Percentiles rank a stretch among this genome's conserved stretches.
phyloP scores from a whole-genome alignment of 2,797 vertebrate species.

The Micrastur ruficollis region DNA sequence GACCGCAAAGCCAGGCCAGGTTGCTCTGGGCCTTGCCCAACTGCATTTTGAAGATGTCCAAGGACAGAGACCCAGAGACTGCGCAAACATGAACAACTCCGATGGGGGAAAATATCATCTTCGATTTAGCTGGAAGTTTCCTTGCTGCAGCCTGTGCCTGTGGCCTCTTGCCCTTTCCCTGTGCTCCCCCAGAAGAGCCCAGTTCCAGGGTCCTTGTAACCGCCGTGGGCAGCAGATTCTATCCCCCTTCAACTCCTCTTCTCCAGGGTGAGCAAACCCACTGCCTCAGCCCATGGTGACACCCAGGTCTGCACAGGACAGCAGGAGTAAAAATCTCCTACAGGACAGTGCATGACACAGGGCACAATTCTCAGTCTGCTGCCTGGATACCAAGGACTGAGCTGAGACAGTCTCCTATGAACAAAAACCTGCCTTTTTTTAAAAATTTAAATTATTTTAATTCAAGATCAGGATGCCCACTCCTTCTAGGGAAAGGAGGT shows the following conservation, averaged over 20 bases:
- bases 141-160: background rate
- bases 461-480: background rate
- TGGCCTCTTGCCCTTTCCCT: background rate
- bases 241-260: background rate
- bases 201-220: background rate
- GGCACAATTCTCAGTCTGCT: background rate
- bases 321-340: background rate
- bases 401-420: background rate
- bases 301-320: background rate
- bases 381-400: background rate
- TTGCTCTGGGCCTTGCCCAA: background rate
- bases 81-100: background rate
- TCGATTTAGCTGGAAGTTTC: background rate
- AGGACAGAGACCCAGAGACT: background rate
- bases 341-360: background rate
- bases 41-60: background rate
- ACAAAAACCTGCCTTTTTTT: background rate
- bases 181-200: background rate
- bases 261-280: background rate
- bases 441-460: background rate
- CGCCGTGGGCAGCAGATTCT: rapidly evolving
- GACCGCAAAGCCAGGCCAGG: background rate
- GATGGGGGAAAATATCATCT: background rate
- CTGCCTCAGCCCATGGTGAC: background rate
- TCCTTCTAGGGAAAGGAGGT: background rate